Evolutionary conservation across 2,888 invertebrate genomes (phyloP), one percentile per base, ranked within the genome.

Genomic region (Cephus pulcher): DNA sequence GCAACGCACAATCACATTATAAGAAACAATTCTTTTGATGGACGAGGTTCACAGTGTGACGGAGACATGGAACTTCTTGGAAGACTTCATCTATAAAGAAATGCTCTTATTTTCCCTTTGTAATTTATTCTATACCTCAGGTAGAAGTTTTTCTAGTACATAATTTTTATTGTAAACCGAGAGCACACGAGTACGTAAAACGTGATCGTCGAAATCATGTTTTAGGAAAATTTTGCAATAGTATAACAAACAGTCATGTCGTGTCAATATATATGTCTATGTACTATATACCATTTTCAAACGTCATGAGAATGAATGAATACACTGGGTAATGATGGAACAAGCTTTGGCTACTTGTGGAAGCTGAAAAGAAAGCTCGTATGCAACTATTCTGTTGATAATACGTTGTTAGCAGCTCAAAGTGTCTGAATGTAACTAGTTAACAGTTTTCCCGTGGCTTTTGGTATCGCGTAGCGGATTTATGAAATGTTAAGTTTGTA

Each of bases 11-110:
- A 78, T 75, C 75, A 75, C 74, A 56, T 75, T 33, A 34, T 75
- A 12, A 75, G 78, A n/a, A 56, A 75, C n/a, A 78, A 78, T 32
- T 75, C 78, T 6, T 23, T 74, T n/a, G 79, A 73, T n/a, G 76
- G 37, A 12, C 75, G 74, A 71, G 76, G 71, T 23, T 34, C 73
- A 40, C 32, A 68, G 68, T 75, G 69, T 32, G 79, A 75, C n/a
- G 68, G 40, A n/a, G 77, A 78, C 71, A 76, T 73, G 34, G 79
- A 77, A 78, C 75, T 34, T 34, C 77, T 71, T 15, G 71, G 71
- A 34, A 71, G 71, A 56, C 56, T 56, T 56, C 56, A 56, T 56
- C 56, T 56, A 56, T 56, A 56, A 56, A 56, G 15, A 40, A 56
- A 56, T 6, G 56, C 56, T 56, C 56, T 56, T 9, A 56, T 2